A percentile compares a stretch with the other conserved stretches of the same genome.
Evolutionary conservation across 2,888 invertebrate genomes (phyloP).

Genomic region (Muschampia plurimacula): DNA sequence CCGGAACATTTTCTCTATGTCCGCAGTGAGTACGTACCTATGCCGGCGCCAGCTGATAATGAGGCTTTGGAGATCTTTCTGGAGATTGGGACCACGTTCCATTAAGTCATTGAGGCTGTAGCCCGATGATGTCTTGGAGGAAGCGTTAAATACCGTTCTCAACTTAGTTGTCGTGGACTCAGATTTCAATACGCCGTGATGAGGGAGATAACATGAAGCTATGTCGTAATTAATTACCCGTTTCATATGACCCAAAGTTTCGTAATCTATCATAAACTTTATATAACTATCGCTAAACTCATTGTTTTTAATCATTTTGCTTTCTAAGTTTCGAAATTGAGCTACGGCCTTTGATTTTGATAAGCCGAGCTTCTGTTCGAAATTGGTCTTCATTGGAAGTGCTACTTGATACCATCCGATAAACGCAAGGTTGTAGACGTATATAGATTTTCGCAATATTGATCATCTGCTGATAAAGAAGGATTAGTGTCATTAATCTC

Average conservation of each 20-base stretch:
- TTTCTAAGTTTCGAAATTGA: slow-evolving; percentile 11
- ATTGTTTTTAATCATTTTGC: not conserved
- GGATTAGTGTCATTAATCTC: not conserved
- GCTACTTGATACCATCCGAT: slow-evolving; percentile 7
- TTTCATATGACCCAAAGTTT: not conserved
- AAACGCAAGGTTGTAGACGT: not conserved
- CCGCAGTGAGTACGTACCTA: no score
- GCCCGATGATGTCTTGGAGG: no score
- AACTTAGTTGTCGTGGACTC: no score
- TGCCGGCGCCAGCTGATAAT: no score
- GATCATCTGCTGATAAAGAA: not conserved
- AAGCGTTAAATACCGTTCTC: no score
- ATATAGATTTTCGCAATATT: not conserved
- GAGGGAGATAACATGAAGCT: no score
- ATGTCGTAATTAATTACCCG: not conserved
- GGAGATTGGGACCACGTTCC: no score
- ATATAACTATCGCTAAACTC: not conserved
- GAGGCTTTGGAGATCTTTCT: no score
- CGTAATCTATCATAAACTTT: no score
- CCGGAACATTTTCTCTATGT: no score
- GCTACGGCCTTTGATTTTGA: slow-evolving; percentile 13
- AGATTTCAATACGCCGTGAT: no score
- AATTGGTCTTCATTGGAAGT: not conserved
- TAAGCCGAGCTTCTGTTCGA: slow-evolving; percentile 10
- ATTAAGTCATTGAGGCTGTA: no score